Evolutionary conservation across 2,888 invertebrate species (phyloP), one percentile per base, ranked within the genome.

Genomic region (Prenolepis imparis): DNA sequence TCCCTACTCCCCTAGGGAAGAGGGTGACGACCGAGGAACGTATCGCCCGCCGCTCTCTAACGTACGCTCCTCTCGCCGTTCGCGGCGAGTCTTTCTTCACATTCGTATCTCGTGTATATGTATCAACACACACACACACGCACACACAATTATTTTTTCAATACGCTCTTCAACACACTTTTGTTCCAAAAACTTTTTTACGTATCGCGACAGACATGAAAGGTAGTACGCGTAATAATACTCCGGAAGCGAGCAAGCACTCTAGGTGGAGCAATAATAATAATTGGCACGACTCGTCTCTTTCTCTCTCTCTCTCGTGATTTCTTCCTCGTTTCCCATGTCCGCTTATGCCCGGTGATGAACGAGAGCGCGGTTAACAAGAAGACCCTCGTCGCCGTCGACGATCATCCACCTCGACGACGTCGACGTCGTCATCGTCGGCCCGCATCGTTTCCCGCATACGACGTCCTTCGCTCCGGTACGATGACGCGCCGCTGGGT

Each of bases 241-340:
- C 28, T 28, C 28, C 28, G 28, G 28, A 28, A 28, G 28, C 28
- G 28, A 3, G 28, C 28, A 28, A 28, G 28, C 1, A 28, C 28
- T 28, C 28, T 28, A 28, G 28, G 28, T 28, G 28, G 28, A 28
- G 28, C 28, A 28, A 28, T 28, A 28, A 28, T 28, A 28, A 28
- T 28, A 66, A 64, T 48, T 64, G 75, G 36, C 75, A 52, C 55
- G 64, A 21, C 41, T 66, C 28, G 28, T 28, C 28, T 28, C 28
- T 28, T 3, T 28, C 28, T 28, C 28, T 28, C 28, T 28, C 28
- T 28, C 28, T 28, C 28, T 28, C 28, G 3, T 3, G 28, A 28
- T 28, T 28, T 3, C 28, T 28, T 28, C 28, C 28, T 28, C 28
- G 28, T 3, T 28, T 28, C 3, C 28, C 28, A 28, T 28, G 28